Percentiles rank a stretch among this genome's conserved stretches.
These are phyloP conservation scores for Eupeodes corollae DNA, from an alignment of 1,140 invertebrate species.

Conservation along the genomic window DNA sequence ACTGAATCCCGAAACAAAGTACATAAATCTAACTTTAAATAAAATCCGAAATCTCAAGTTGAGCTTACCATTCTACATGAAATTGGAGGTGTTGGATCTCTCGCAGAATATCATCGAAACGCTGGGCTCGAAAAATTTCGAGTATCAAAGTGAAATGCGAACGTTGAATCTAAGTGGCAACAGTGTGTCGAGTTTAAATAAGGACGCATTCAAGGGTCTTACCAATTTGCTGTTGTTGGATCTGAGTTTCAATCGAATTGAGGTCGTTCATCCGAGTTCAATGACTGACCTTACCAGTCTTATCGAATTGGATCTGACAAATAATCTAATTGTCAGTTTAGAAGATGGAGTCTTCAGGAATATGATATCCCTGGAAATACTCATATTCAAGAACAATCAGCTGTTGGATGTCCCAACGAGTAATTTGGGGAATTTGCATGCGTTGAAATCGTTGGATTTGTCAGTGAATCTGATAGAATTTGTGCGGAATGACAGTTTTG, in stretches of 20 bases:
- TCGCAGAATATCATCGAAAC: conserved; percentile 66
- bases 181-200: conserved; percentile 53
- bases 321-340: conserved; percentile 61
- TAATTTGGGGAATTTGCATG: conserved; percentile 51
- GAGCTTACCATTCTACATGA: conserved; percentile 66
- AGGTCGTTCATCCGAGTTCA: conserved; percentile 53
- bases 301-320: conserved; percentile 59
- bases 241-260: conserved; percentile 65
- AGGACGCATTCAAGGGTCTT: conserved; percentile 65
- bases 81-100: conserved; percentile 65
- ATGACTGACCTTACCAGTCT: conserved; percentile 61
- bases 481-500: conserved; percentile 53
- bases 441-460: conserved; percentile 55
- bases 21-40: conserved; percentile 65
- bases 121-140: conserved; percentile 67
- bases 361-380: conserved; percentile 51
- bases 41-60: conserved; percentile 58
- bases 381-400: conserved; percentile 64
- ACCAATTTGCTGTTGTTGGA: conserved; percentile 54
- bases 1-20: conserved; percentile 68
- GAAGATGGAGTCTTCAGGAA: conserved; percentile 58
- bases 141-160: conserved; percentile 55
- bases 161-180: conserved; percentile 68
- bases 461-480: conserved; percentile 60
- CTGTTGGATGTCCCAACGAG: conserved; percentile 58